phyloP scores from a whole-genome alignment of 1,140 invertebrate genomes.

The Eufriesea mexicana region DNA sequence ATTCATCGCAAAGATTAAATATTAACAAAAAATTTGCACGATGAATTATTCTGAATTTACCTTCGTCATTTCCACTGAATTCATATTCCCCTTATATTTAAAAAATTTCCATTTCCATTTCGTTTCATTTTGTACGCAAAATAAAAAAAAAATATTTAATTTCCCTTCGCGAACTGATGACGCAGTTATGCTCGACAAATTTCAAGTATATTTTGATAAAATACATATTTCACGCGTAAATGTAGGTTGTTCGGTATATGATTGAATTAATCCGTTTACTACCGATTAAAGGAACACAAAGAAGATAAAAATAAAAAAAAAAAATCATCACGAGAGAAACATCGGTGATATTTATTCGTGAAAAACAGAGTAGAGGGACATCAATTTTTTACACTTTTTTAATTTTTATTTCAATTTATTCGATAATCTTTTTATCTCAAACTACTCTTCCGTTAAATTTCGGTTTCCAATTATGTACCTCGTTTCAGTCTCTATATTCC shows the following conservation, averaged over 20 bases:
- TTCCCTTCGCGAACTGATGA: neutral
- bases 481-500: too few relatives aligned
- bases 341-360: too few relatives aligned
- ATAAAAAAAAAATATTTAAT: neutral
- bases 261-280: neutral
- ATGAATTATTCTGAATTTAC: neutral
- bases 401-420: too few relatives aligned
- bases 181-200: neutral
- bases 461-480: too few relatives aligned
- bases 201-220: neutral
- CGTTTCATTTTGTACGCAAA: neutral
- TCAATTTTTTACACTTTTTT: too few relatives aligned
- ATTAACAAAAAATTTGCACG: neutral
- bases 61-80: neutral
- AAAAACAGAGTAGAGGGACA: too few relatives aligned
- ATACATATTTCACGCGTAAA: neutral
- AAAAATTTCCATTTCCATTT: neutral
- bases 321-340: neutral
- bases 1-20: neutral
- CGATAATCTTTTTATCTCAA: too few relatives aligned
- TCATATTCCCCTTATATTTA: neutral
- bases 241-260: neutral
- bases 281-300: neutral
- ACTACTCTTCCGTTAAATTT: too few relatives aligned
- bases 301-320: neutral